These are phyloP conservation scores for Pachyramphus minor DNA, from an alignment of 2,113 vertebrate species.

Conservation along the genomic window DNA sequence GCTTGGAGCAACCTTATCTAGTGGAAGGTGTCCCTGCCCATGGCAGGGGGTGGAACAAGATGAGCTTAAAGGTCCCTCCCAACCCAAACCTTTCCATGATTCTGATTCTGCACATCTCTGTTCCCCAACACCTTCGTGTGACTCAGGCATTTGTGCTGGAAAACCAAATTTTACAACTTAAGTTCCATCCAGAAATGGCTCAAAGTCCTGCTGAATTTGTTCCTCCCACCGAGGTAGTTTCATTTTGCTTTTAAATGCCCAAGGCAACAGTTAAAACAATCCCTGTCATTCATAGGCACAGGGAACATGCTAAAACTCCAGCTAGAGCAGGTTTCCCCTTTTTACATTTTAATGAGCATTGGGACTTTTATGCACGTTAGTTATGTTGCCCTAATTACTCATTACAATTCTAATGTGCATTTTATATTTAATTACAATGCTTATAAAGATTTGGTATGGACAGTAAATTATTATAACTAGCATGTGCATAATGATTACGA, in stretches of 20 bases:
- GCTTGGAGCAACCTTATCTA: background rate
- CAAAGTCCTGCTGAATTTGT: background rate
- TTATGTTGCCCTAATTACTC: constrained; percentile 80
- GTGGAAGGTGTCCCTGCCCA: background rate
- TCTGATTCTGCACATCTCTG: background rate
- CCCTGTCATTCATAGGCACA: background rate
- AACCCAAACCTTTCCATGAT: background rate
- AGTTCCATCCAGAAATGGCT: background rate
- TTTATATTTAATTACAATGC: constrained; percentile 87
- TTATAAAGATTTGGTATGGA: constrained; percentile 82
- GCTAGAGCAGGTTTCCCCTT: constrained; percentile 66
- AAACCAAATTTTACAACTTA: background rate
- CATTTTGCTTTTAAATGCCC: background rate
- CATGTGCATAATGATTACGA: constrained; percentile 73
- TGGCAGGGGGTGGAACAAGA: rapidly evolving
- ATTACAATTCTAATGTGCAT: constrained; percentile 81
- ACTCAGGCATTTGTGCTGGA: background rate
- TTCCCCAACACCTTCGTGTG: background rate
- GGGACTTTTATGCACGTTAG: constrained; percentile 76
- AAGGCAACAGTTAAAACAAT: background rate
- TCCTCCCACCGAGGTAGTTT: background rate
- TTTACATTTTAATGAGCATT: constrained; percentile 77
- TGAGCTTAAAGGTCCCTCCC: background rate
- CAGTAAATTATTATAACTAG: constrained; percentile 83
- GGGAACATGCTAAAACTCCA: background rate